Evolutionary conservation across 2,888 invertebrate species (phyloP).

Genomic region (Torymus texanus): DNA sequence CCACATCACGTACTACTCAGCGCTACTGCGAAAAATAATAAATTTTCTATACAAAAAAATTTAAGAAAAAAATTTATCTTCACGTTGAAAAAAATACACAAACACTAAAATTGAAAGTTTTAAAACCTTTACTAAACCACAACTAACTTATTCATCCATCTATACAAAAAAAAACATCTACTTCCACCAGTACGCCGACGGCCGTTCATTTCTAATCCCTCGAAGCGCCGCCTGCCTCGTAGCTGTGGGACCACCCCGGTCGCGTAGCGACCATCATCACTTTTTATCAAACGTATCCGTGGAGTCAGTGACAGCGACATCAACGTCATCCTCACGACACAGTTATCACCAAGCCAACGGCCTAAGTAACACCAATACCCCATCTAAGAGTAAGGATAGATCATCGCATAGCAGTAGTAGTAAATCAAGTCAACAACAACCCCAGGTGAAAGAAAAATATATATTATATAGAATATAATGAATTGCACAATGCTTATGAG

Average conservation of each 20-base stretch:
- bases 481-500: no score
- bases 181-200: constrained; percentile 69
- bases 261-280: constrained; percentile 77
- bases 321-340: constrained; percentile 68
- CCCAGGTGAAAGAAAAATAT: constrained; percentile 37
- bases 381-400: constrained; percentile 64
- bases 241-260: constrained; percentile 80
- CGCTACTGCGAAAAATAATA: no score
- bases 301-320: constrained; percentile 73
- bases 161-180: neutral
- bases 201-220: constrained; percentile 72
- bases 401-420: constrained; percentile 48
- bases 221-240: constrained; percentile 84
- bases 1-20: no score
- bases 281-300: constrained; percentile 81
- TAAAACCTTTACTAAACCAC: no score
- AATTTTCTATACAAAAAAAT: no score
- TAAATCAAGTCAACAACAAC: constrained; percentile 63
- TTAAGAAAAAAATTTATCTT: no score
- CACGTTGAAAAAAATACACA: no score
- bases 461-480: neutral
- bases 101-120: no score
- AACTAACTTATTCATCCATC: no score
- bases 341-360: constrained; percentile 74
- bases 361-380: constrained; percentile 60